phyloP scores from a whole-genome alignment of 2,888 invertebrate species.

The Baronia brevicornis region DNA sequence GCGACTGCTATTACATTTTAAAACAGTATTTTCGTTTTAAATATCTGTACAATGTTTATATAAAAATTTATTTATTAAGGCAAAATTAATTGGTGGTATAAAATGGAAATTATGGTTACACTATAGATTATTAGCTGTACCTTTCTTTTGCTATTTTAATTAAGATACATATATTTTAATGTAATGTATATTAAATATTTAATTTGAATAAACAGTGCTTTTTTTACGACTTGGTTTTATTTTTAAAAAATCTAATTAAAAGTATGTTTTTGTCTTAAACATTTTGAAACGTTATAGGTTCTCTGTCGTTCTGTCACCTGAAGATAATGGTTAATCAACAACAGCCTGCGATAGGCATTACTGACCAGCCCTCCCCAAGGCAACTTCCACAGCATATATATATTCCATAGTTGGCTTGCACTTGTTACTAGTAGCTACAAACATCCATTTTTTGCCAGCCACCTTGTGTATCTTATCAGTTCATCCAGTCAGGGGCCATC shows the following conservation, averaged over 20 bases:
- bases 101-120: constrained; percentile 46
- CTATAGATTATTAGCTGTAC: constrained; percentile 69
- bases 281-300: too few species aligned
- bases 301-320: background rate
- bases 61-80: constrained; percentile 51
- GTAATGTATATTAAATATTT: constrained; percentile 70
- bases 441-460: too few species aligned
- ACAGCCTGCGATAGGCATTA: too few species aligned
- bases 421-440: too few species aligned
- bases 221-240: constrained; percentile 39
- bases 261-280: too few species aligned
- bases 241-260: too few species aligned
- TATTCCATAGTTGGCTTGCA: too few species aligned
- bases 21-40: constrained; percentile 60
- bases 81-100: constrained; percentile 59
- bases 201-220: constrained; percentile 75
- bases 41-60: constrained; percentile 53
- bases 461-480: too few species aligned
- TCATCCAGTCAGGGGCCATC: too few species aligned
- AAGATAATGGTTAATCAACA: background rate
- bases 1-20: constrained; percentile 17
- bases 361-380: too few species aligned
- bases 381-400: too few species aligned
- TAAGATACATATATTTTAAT: constrained; percentile 73
- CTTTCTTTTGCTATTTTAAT: constrained; percentile 70